Percentiles rank a stretch among this genome's conserved stretches.
Evolutionary conservation across 1,140 invertebrate genomes (phyloP).

Genomic region (Lordiphosa stackelbergi): DNA sequence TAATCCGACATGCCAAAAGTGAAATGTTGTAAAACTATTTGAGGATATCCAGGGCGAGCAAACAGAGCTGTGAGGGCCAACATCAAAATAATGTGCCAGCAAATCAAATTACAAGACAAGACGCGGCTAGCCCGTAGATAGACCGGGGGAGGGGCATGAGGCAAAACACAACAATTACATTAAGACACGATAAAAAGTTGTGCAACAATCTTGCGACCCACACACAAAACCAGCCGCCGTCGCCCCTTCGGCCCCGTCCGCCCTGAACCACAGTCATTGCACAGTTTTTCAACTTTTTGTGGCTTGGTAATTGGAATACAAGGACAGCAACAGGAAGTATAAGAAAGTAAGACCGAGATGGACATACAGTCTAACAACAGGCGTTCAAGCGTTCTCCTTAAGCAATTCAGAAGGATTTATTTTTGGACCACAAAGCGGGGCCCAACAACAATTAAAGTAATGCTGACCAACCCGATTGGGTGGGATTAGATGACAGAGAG

Average conservation of each 20-base stretch:
- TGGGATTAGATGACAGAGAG: constrained; percentile 44
- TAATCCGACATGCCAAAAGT: constrained; percentile 54
- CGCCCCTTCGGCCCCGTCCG: background rate
- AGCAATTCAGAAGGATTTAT: constrained; percentile 75
- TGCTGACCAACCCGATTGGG: constrained; percentile 61
- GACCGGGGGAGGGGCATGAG: no score
- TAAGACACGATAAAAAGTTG: constrained; percentile 75
- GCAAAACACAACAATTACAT: constrained; percentile 73
- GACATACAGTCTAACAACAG: constrained; percentile 28
- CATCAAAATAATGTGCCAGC: constrained; percentile 72
- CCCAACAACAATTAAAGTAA: constrained; percentile 75
- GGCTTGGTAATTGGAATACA: constrained; percentile 75
- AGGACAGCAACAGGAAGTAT: constrained; percentile 66
- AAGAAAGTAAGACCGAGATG: constrained; percentile 25
- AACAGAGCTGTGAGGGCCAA: constrained; percentile 36
- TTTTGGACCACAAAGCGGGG: constrained; percentile 68
- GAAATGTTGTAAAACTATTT: constrained; percentile 71
- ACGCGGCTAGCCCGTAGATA: constrained; percentile 31
- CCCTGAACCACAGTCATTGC: constrained; percentile 59
- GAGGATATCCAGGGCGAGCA: constrained; percentile 31
- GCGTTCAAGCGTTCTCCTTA: constrained; percentile 65
- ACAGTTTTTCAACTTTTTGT: constrained; percentile 75
- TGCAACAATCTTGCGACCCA: constrained; percentile 57
- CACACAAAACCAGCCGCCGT: constrained; percentile 3
- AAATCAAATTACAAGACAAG: constrained; percentile 71